phyloP scores from a whole-genome alignment of 2,113 vertebrate species.

The Hepsetus odoe region DNA sequence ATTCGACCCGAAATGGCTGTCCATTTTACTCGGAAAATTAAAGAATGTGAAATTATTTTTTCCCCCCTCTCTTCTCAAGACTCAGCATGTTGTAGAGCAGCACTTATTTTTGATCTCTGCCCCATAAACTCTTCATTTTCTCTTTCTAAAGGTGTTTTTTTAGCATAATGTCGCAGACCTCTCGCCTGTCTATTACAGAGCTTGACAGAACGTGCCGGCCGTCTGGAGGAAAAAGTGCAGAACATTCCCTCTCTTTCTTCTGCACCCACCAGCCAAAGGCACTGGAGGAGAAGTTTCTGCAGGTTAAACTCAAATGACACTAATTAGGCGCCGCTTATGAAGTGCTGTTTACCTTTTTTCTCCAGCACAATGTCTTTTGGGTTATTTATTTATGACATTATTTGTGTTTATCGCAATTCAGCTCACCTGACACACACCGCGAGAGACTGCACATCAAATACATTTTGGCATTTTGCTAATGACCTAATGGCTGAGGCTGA shows the following conservation, averaged over 20 bases:
- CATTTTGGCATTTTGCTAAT: not conserved
- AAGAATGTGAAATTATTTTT: conserved; percentile 92
- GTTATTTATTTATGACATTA: not conserved
- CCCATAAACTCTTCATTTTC: conserved; percentile 79
- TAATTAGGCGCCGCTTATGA: conserved; percentile 31
- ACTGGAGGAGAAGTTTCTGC: conserved; percentile 13
- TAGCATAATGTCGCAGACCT: conserved; percentile 70
- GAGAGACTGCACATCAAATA: too few relatives aligned
- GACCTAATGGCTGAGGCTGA: not conserved
- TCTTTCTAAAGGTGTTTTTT: conserved; percentile 77
- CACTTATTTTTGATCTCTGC: conserved; percentile 95
- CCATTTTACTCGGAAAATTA: conserved; percentile 97
- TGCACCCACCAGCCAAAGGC: conserved; percentile 29
- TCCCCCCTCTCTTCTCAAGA: conserved; percentile 72
- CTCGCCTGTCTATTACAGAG: conserved; percentile 58
- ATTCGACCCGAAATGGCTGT: conserved; percentile 98
- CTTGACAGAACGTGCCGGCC: conserved; percentile 57
- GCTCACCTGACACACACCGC: too few relatives aligned
- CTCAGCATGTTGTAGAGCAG: conserved; percentile 83
- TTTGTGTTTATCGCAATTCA: too few relatives aligned
- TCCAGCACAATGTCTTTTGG: not conserved
- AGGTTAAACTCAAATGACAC: conserved; percentile 43
- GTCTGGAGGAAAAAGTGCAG: conserved; percentile 16
- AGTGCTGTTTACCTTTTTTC: not conserved
- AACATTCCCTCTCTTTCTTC: conserved; percentile 25